A percentile compares a stretch with the other conserved stretches of the same genome.
Conservation (phyloP, 2,113 vertebrate genomes). For the Hemicordylus capensis region DNA sequence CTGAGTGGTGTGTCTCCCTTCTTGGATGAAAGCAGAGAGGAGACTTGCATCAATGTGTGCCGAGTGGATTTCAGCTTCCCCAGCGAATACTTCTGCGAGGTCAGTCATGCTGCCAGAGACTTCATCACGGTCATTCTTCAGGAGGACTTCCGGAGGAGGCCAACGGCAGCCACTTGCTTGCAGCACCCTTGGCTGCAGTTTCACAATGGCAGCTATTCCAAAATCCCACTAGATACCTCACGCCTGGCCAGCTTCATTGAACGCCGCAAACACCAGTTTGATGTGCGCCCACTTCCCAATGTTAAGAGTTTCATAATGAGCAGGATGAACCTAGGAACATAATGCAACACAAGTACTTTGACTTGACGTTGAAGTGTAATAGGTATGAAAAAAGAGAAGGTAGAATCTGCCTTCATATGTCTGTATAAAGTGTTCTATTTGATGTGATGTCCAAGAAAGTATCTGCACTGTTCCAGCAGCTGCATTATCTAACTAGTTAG, state of each 20-base stretch:
- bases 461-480: not conserved
- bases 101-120: constrained; percentile 91
- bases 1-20: constrained; percentile 96
- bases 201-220: constrained; percentile 89
- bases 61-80: constrained; percentile 97
- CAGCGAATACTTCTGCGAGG: constrained; percentile 86
- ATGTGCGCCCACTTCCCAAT: constrained; percentile 85
- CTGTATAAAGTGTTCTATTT: not conserved
- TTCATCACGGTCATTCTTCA: constrained; percentile 90
- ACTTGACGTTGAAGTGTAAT: not conserved
- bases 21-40: constrained; percentile 95
- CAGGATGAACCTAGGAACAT: constrained; percentile 71
- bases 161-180: constrained; percentile 87
- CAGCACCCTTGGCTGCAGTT: constrained; percentile 94
- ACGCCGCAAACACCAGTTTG: constrained; percentile 90
- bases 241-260: constrained; percentile 93
- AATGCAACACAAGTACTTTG: constrained; percentile 1
- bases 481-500: constrained; percentile 35
- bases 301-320: constrained; percentile 89
- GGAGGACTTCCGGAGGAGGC: constrained; percentile 90
- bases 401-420: constrained; percentile 64
- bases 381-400: constrained; percentile 45
- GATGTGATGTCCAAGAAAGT: constrained; percentile 31
- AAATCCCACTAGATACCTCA: constrained; percentile 90
- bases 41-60: constrained; percentile 97